Conservation (phyloP, 2,797 vertebrate species). For the Sebastes oblongus region DNA sequence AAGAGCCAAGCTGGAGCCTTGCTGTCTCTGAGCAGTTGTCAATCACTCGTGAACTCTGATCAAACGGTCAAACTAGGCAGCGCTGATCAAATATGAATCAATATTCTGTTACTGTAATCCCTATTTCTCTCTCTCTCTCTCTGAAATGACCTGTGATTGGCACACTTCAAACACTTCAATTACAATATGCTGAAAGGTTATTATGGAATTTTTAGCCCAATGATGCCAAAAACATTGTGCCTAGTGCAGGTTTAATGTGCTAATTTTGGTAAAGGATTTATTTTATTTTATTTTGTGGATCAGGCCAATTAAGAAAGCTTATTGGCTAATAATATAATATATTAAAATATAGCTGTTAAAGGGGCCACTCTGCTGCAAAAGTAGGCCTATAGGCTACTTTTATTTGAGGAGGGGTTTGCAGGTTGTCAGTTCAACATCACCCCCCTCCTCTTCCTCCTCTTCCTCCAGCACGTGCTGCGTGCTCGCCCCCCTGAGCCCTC, state of each 20-base stretch:
- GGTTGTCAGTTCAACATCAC: neutral
- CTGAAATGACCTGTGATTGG: no score
- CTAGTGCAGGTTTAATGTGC: neutral
- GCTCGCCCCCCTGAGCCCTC: constrained; percentile 63
- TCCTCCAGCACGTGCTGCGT: constrained; percentile 66
- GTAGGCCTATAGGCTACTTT: neutral
- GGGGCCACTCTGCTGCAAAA: neutral
- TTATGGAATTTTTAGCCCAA: no score
- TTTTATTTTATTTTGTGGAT: neutral
- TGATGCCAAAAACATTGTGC: no score
- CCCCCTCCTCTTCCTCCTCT: neutral
- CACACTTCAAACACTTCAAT: no score
- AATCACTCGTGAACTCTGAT: no score
- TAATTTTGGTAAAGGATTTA: neutral
- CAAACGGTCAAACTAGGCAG: no score
- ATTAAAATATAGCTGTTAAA: neutral
- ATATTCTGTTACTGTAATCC: no score
- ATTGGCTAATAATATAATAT: neutral
- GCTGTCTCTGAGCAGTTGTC: no score
- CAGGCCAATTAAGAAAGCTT: neutral
- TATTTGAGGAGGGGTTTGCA: neutral
- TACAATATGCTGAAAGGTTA: no score
- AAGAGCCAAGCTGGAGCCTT: no score
- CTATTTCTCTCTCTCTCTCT: no score
- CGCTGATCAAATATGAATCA: no score